Conservation (phyloP, 2,888 invertebrate genomes). For the Synanthedon andrenaeformis region DNA sequence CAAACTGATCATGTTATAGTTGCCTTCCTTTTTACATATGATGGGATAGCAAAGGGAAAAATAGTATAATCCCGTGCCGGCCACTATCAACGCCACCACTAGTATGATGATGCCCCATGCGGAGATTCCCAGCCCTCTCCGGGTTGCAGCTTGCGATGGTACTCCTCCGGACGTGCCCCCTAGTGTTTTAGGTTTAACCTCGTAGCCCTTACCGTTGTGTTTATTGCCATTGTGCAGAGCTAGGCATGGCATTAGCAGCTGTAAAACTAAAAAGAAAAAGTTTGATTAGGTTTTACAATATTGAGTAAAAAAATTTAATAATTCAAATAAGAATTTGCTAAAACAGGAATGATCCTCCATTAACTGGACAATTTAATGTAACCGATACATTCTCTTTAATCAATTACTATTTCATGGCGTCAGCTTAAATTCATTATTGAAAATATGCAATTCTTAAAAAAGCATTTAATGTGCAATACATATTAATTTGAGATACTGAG, state of each 20-base stretch:
- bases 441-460: too few species aligned
- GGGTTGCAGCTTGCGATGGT: slow-evolving; percentile 27
- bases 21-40: slow-evolving; percentile 65
- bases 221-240: slow-evolving; percentile 20
- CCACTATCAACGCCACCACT: slow-evolving; percentile 58
- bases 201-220: slow-evolving; percentile 11
- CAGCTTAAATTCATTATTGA: too few species aligned
- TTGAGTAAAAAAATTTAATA: neutral
- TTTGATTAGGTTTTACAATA: neutral
- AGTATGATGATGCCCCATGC: slow-evolving; percentile 76
- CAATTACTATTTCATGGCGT: too few species aligned
- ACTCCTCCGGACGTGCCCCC: slow-evolving; percentile 28
- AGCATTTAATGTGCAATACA: too few species aligned
- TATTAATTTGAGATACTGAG: too few species aligned
- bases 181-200: slow-evolving; percentile 23
- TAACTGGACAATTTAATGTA: too few species aligned
- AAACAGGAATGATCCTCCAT: too few species aligned
- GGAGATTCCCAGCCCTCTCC: slow-evolving; percentile 64
- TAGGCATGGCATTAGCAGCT: slow-evolving; percentile 21
- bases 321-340: too few species aligned
- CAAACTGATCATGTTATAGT: slow-evolving; percentile 68
- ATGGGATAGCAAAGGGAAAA: slow-evolving; percentile 76
- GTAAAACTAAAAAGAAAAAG: slow-evolving; percentile 27
- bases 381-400: too few species aligned
- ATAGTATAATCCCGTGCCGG: slow-evolving; percentile 71